Percentiles rank a stretch among this genome's conserved stretches.
These are phyloP conservation scores for Pemphigus obesinymphae DNA, from an alignment of 1,140 invertebrate species.

Conservation along the genomic window DNA sequence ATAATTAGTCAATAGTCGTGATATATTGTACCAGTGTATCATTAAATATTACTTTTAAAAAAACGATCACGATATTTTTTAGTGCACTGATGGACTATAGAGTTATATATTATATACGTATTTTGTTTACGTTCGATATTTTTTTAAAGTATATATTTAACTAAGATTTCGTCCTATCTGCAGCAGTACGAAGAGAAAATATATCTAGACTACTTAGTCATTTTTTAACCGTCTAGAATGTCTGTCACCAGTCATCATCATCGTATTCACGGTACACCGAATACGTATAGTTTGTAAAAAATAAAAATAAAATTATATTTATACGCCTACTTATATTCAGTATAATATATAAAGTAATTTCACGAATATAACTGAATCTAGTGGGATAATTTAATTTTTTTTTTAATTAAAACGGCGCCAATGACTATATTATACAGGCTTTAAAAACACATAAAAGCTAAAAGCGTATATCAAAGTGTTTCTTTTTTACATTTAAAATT, in stretches of 20 bases:
- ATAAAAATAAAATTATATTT: background rate
- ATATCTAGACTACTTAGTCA: background rate
- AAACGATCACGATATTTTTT: background rate
- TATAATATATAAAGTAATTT: too few relatives aligned
- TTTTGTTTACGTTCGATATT: background rate
- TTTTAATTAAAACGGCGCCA: background rate
- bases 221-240: slow-evolving; percentile 2
- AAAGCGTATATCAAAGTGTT: too few relatives aligned
- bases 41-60: background rate
- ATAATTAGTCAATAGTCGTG: background rate
- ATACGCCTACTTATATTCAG: background rate
- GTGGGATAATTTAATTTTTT: background rate
- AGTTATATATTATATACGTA: background rate
- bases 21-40: background rate
- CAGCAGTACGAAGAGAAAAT: background rate
- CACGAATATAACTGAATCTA: background rate
- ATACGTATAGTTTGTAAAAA: background rate
- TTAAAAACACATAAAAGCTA: too few relatives aligned
- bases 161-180: background rate
- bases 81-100: background rate
- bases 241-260: background rate
- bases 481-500: too few relatives aligned
- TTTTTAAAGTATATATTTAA: background rate
- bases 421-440: too few relatives aligned
- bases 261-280: background rate